Evolutionary conservation across 2,888 invertebrate species (phyloP).

Genomic region (Macrostomum cliftonense): DNA sequence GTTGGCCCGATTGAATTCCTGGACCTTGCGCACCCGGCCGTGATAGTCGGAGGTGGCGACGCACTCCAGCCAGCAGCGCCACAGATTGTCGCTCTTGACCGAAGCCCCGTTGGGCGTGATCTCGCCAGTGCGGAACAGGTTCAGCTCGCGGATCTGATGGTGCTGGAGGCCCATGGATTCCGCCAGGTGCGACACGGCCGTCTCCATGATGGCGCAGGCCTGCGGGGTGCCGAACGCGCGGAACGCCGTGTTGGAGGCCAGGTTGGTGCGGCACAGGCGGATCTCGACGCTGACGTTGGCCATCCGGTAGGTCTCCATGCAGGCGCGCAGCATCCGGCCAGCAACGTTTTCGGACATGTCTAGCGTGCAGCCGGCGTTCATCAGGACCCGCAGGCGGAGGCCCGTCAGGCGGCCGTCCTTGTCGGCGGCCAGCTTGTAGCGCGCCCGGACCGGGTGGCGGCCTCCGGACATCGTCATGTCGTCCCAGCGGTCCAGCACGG

Average conservation of each 20-base stretch:
- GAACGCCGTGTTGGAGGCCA: slow-evolving; percentile 78
- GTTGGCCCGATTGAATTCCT: slow-evolving; percentile 56
- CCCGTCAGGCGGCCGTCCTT: slow-evolving; percentile 54
- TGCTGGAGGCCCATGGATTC: slow-evolving; percentile 42
- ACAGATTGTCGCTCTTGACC: slow-evolving; percentile 48
- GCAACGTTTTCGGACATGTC: slow-evolving; percentile 50
- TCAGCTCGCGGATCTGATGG: slow-evolving; percentile 43
- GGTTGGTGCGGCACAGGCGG: slow-evolving; percentile 57
- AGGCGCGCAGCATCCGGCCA: background rate
- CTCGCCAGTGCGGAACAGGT: slow-evolving; percentile 60
- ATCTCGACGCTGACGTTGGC: no score
- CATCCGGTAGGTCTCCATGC: no score
- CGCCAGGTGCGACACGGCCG: slow-evolving; percentile 40
- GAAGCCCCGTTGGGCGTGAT: slow-evolving; percentile 58
- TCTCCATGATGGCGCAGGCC: slow-evolving; percentile 20
- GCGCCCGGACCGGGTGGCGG: background rate
- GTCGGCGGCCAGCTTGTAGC: slow-evolving; percentile 44
- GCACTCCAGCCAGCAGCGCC: slow-evolving; percentile 60
- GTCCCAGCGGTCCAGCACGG: slow-evolving; percentile 76
- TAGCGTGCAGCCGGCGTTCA: slow-evolving; percentile 59
- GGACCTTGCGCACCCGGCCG: slow-evolving; percentile 45
- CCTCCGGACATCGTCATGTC: slow-evolving; percentile 69
- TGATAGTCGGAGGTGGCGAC: slow-evolving; percentile 48
- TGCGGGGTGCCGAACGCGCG: slow-evolving; percentile 39
- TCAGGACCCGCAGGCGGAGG: slow-evolving; percentile 52